Percentiles rank a stretch among this genome's conserved stretches.
These are phyloP conservation scores for Scaptomyza hsui DNA, from an alignment of 1,140 invertebrate genomes.

Conservation along the genomic window DNA sequence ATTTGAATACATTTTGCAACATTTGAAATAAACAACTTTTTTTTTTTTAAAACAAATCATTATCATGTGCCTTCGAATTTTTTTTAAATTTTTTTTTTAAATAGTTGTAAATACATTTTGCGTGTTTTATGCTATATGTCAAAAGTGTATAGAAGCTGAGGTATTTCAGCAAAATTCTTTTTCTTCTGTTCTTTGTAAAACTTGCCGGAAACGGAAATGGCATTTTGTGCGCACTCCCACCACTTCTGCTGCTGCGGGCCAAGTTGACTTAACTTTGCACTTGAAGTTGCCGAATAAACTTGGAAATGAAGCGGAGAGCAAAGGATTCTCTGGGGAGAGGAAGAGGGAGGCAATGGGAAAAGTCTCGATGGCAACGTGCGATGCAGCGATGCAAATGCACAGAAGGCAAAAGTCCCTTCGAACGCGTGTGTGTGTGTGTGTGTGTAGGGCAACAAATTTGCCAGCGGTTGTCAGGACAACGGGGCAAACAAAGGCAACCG, in stretches of 20 bases:
- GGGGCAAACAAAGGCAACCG: slow-evolving; percentile 37
- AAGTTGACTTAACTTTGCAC: slow-evolving; percentile 81
- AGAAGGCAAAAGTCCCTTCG: slow-evolving; percentile 1
- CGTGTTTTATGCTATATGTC: too few relatives aligned
- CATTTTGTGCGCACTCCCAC: slow-evolving; percentile 70
- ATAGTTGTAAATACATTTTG: too few relatives aligned
- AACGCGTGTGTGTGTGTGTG: slow-evolving; percentile 8
- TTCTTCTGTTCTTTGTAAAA: slow-evolving; percentile 69
- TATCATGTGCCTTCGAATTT: too few relatives aligned
- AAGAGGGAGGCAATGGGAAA: slow-evolving; percentile 10
- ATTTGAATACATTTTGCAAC: background rate
- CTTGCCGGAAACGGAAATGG: slow-evolving; percentile 80
- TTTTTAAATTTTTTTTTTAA: too few relatives aligned
- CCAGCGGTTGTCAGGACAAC: slow-evolving; percentile 62
- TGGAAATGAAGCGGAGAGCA: slow-evolving; percentile 54
- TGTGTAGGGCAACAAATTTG: slow-evolving; percentile 55
- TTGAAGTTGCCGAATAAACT: slow-evolving; percentile 80
- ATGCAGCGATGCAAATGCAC: slow-evolving; percentile 74
- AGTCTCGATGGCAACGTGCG: slow-evolving; percentile 31
- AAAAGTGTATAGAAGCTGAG: too few relatives aligned
- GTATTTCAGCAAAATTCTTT: too few relatives aligned
- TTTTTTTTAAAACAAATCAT: too few relatives aligned
- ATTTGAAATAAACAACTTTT: too few relatives aligned
- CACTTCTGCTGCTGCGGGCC: slow-evolving; percentile 24
- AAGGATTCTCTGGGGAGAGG: background rate